phyloP scores from a whole-genome alignment of 2,888 invertebrate species.

The Ornithoptera alexandrae region DNA sequence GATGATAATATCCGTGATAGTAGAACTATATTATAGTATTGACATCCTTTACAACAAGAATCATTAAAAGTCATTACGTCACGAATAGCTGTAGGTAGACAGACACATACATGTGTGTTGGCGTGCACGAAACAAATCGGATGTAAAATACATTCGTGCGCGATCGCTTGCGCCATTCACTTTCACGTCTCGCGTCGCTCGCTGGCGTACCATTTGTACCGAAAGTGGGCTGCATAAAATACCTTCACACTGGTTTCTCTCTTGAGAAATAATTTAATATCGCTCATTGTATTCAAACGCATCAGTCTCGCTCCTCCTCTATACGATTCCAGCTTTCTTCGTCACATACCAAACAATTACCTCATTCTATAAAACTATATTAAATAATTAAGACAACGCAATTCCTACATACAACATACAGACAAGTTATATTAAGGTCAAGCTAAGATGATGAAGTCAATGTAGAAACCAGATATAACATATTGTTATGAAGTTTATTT shows the following conservation, averaged over 20 bases:
- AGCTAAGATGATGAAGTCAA: constrained; percentile 2
- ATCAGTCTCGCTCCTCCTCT: constrained; percentile 44
- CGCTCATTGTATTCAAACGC: constrained; percentile 42
- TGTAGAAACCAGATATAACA: not conserved
- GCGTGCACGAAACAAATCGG: constrained; percentile 66
- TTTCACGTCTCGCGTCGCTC: constrained; percentile 62
- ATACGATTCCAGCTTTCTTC: constrained; percentile 13
- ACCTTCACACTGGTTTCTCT: constrained; percentile 67
- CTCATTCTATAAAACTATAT: not conserved
- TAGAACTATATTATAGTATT: not conserved
- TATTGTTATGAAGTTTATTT: not conserved
- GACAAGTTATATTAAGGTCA: constrained; percentile 2
- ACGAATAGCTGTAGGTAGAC: constrained; percentile 34
- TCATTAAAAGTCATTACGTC: constrained; percentile 34
- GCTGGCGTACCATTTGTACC: constrained; percentile 51
- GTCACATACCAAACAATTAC: constrained; percentile 14
- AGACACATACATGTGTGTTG: constrained; percentile 43
- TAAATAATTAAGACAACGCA: constrained; percentile 13
- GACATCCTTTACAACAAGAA: not conserved
- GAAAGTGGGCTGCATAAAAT: constrained; percentile 77
- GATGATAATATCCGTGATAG: not conserved
- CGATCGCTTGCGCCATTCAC: constrained; percentile 70
- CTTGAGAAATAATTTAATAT: constrained; percentile 63
- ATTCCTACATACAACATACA: constrained; percentile 9
- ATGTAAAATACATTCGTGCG: constrained; percentile 59